Evolutionary conservation across 37 sponge, comb jelly and placozoan genomes (phyloP), one percentile per base, ranked within the genome.

Genomic region (Aphrocallistes beatrix): DNA sequence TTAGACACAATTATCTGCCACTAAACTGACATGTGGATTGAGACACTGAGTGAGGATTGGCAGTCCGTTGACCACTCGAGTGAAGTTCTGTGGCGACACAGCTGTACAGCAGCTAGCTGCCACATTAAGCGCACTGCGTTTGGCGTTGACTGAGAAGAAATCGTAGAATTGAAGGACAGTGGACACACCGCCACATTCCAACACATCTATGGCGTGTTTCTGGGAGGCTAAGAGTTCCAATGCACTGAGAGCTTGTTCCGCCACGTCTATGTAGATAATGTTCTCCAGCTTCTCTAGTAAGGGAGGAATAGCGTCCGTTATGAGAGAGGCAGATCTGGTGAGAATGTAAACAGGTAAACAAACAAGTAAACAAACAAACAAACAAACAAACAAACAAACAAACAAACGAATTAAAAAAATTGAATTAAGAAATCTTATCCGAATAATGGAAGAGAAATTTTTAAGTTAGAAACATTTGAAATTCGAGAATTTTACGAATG

Each of bases 221-320:
- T 39, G 83, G 0, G 39, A 0, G 25, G 83, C 45, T 30, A 99
- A 87, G 34, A 94, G 88, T 23, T 96, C 94, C 38, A 99, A 87
- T 25, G 99, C 93, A 19, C 90, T 87, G 0, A 99, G 89, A 1
- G 96, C 94, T 81, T 99, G 99, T 45, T 99, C 99, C 16, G 99
- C 99, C 6, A 99, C 96, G 86, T 98, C 99, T 91, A 98, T 93
- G 86, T 92, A 98, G 84, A 92, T 87, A 28, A 98, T 98, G 37
- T 51, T 50, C 85, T 90, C 83, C 40, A 92, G 86, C 83, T 94
- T 96, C 82, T 89, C 89, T 23, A 96, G 37, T 0, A 96, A 85
- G n/a, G 86, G 81, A 38, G 92, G 93, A 36, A 92, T 91, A 42
- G 94, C 91, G 81, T 90, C 87, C 0, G 88, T 87, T 47, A 96